A percentile compares a stretch with the other conserved stretches of the same genome.
Evolutionary conservation across 2,797 vertebrate genomes (phyloP).

Genomic region (Tragopan temminckii): DNA sequence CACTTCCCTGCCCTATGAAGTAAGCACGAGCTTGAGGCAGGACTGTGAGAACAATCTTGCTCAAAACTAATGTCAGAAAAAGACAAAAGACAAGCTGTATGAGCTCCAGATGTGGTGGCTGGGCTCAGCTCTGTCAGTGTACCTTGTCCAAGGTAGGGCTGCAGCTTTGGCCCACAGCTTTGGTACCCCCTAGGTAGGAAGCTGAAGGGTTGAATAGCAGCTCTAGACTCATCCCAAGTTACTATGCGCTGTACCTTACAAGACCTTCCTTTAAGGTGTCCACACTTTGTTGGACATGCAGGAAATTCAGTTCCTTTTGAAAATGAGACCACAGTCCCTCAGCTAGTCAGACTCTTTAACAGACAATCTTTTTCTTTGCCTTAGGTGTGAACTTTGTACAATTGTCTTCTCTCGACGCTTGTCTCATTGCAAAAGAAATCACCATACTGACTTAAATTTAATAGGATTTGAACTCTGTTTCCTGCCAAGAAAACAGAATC

Average conservation of each 20-base stretch:
- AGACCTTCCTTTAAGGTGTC: not conserved
- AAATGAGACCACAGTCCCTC: not conserved
- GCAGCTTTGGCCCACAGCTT: not conserved
- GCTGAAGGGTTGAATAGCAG: not conserved
- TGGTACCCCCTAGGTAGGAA: not conserved
- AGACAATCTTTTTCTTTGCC: not conserved
- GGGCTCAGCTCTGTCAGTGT: not conserved
- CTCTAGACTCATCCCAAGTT: not conserved
- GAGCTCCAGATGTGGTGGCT: not conserved
- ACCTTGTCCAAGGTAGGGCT: accelerated
- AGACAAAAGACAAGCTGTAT: not conserved
- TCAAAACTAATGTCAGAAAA: not conserved
- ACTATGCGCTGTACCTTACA: not conserved
- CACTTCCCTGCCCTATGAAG: not conserved
- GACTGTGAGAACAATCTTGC: not conserved
- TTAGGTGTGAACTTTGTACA: not conserved
- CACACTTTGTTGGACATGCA: not conserved
- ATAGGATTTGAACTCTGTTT: conserved; percentile 47
- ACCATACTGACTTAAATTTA: not conserved
- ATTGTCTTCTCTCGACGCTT: not conserved
- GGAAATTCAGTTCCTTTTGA: not conserved
- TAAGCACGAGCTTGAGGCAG: not conserved
- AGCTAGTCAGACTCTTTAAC: not conserved
- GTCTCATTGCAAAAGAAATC: conserved; percentile 5
- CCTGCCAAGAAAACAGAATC: conserved; percentile 31